phyloP scores from a whole-genome alignment of 2,888 invertebrate species.

The Phymatocera aterrima region DNA sequence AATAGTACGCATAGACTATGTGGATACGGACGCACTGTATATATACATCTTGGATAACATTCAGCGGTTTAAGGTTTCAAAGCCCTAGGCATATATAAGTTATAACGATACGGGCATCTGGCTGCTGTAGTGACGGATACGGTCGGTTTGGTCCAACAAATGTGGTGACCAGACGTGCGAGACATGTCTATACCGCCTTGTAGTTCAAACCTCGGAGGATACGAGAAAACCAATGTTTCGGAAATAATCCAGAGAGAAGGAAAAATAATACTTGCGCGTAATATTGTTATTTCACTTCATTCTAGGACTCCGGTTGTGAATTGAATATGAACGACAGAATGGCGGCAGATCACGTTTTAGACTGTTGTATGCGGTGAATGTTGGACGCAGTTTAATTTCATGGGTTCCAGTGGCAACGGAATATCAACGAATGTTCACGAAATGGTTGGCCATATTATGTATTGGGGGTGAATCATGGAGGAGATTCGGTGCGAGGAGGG shows the following conservation, averaged over 20 bases:
- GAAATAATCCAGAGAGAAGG: too few species aligned
- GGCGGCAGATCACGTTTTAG: not conserved
- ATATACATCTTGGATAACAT: too few species aligned
- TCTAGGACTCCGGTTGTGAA: too few species aligned
- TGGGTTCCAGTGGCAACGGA: not conserved
- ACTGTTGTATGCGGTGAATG: conserved; percentile 5
- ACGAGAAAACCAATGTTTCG: not conserved
- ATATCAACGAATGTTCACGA: not conserved
- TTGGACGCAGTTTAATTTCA: conserved; percentile 2
- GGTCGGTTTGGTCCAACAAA: conserved; percentile 3
- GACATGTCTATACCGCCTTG: not conserved
- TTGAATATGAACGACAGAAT: not conserved
- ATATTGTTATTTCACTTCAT: too few species aligned
- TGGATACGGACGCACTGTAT: too few species aligned
- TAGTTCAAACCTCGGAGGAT: not conserved
- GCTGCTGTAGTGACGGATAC: not conserved
- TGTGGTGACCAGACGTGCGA: conserved; percentile 7
- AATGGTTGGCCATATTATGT: not conserved
- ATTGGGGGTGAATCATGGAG: too few species aligned
- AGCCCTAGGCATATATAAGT: not conserved
- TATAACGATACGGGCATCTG: not conserved
- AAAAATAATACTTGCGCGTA: too few species aligned
- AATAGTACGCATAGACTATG: too few species aligned
- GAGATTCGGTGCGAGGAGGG: too few species aligned
- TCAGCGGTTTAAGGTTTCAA: too few species aligned